Conservation (phyloP, 2,888 invertebrate species). For the Selenia dentaria region DNA sequence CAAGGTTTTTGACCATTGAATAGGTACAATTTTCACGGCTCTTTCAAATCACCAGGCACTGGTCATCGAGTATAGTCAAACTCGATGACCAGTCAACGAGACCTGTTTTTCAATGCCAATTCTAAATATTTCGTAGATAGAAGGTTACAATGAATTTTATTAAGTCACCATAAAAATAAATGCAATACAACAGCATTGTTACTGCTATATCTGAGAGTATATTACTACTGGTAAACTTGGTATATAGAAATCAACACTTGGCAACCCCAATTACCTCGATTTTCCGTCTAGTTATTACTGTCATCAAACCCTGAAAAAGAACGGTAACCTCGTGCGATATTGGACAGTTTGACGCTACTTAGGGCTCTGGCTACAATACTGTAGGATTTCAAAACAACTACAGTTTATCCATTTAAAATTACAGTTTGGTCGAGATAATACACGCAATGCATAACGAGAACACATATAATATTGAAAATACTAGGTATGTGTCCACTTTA, state of each 20-base stretch:
- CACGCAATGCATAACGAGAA: no score
- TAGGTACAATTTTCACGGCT: constrained; percentile 2
- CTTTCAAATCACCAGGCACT: background rate
- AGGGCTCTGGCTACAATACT: no score
- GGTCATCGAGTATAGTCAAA: no score
- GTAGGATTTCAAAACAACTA: no score
- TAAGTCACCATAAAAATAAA: background rate
- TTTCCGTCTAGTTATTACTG: constrained; percentile 3
- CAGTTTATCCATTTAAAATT: no score
- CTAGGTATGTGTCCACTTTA: background rate
- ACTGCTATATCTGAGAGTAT: background rate
- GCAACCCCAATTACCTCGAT: background rate
- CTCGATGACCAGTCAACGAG: background rate
- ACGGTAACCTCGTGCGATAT: constrained; percentile 4
- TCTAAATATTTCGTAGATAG: background rate
- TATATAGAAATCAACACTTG: background rate
- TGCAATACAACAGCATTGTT: background rate
- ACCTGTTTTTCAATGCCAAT: constrained; percentile 6
- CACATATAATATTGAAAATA: no score
- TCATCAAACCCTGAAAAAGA: constrained; percentile 13
- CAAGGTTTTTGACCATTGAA: constrained; percentile 24
- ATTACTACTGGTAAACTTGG: background rate
- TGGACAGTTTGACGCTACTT: no score
- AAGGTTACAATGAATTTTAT: background rate
- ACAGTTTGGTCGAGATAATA: background rate